Conservation (phyloP, 1,140 invertebrate species). For the Caenorhabditis inopinata region DNA sequence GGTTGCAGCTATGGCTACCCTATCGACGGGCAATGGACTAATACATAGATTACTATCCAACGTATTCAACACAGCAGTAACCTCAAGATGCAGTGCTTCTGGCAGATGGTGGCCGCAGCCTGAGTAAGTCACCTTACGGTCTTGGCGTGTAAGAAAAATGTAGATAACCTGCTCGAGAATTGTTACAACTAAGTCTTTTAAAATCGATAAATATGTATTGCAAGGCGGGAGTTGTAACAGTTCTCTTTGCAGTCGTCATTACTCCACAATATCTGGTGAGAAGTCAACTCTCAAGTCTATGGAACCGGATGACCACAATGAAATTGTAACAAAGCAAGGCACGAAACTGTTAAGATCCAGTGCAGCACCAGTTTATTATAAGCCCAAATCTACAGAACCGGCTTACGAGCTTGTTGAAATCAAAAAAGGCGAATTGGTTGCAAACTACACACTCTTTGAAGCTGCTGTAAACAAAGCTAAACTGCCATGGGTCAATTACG, state of each 20-base stretch:
- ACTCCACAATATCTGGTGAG: neutral
- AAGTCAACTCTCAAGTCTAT: neutral
- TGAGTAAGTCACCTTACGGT: conserved; percentile 31
- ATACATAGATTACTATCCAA: neutral
- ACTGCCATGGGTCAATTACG: conserved; percentile 53
- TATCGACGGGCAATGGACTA: neutral
- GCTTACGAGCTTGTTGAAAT: conserved; percentile 45
- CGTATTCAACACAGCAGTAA: neutral
- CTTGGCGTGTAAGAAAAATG: neutral
- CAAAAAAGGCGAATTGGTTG: conserved; percentile 53
- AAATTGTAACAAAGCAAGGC: neutral
- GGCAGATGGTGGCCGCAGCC: conserved; percentile 50
- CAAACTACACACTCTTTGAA: conserved; percentile 60
- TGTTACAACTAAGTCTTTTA: conserved; percentile 24
- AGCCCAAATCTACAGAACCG: conserved; percentile 29
- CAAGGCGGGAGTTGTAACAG: neutral
- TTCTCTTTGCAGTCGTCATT: conserved; percentile 14
- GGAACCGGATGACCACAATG: neutral
- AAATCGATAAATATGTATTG: conserved; percentile 25
- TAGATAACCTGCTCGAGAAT: neutral
- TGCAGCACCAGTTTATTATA: conserved; percentile 49
- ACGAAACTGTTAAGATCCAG: neutral
- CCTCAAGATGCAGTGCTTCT: conserved; percentile 37
- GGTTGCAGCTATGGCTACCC: neutral
- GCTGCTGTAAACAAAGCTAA: conserved; percentile 57